Evolutionary conservation across 2,888 invertebrate genomes (phyloP).

Genomic region (Melanostoma mellinum): DNA sequence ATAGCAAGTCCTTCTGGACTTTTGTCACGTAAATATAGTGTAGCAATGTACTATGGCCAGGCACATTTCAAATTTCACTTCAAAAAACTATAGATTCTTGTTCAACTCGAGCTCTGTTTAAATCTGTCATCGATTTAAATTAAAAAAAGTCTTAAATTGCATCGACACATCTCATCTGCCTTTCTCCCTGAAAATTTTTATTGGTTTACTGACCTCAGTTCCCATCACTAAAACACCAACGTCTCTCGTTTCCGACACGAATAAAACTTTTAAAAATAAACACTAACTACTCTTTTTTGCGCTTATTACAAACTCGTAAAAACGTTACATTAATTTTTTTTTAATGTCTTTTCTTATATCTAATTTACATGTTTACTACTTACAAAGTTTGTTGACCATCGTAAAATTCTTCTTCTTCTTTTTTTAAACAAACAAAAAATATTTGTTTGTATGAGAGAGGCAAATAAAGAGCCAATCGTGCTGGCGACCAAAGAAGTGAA

Average conservation of each 20-base stretch:
- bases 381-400: conserved; percentile 2
- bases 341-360: neutral
- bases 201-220: conserved; percentile 39
- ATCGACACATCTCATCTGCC: no score
- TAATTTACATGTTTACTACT: conserved; percentile 15
- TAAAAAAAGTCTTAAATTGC: no score
- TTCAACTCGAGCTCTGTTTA: no score
- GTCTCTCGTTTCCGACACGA: neutral
- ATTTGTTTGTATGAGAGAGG: neutral
- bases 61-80: no score
- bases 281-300: neutral
- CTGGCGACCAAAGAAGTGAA: no score
- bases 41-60: no score
- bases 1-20: no score
- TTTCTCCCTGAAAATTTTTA: neutral
- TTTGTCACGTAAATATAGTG: no score
- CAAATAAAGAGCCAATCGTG: neutral
- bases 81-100: no score
- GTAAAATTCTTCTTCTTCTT: neutral
- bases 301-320: conserved; percentile 16
- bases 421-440: neutral
- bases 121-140: neutral
- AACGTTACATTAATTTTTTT: neutral
- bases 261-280: neutral
- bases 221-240: neutral